A percentile compares a stretch with the other conserved stretches of the same genome.
These are phyloP conservation scores for Corythaeola cristata DNA, from an alignment of 2,113 vertebrate species.

Conservation along the genomic window DNA sequence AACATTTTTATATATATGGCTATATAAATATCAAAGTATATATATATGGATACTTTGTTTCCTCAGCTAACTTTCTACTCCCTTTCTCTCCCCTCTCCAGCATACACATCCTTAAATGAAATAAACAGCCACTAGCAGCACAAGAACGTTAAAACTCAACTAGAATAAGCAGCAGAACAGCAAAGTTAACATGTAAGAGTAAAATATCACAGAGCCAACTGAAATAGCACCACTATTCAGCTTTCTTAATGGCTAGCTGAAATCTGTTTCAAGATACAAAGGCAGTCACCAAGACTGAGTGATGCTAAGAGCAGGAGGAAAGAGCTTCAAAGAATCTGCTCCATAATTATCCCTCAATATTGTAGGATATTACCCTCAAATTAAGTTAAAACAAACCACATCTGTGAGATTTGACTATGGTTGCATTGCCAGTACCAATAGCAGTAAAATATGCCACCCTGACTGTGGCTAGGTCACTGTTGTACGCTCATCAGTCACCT, in stretches of 20 bases:
- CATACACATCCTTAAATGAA: not conserved
- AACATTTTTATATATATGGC: not conserved
- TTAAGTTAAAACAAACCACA: conserved; percentile 9
- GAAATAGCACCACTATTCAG: not conserved
- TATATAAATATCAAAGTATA: not conserved
- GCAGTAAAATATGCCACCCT: not conserved
- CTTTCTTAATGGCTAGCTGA: conserved; percentile 1
- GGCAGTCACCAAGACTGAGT: not conserved
- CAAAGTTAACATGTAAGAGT: not conserved
- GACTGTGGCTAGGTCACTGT: not conserved
- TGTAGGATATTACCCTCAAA: conserved; percentile 10
- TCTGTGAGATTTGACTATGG: not conserved
- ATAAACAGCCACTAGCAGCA: not conserved
- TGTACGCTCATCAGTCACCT: not conserved
- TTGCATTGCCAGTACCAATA: not conserved
- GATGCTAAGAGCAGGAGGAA: conserved; percentile 2
- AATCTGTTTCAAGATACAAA: conserved; percentile 36
- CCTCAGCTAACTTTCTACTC: not conserved
- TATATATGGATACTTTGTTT: not conserved
- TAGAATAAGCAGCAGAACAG: not conserved
- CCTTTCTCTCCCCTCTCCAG: not conserved
- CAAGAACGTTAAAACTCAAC: not conserved
- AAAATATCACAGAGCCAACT: not conserved
- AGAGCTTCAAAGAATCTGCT: not conserved
- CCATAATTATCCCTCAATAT: conserved; percentile 5